Conservation (phyloP, 2,113 vertebrate genomes). For the Tupaia chinensis region DNA sequence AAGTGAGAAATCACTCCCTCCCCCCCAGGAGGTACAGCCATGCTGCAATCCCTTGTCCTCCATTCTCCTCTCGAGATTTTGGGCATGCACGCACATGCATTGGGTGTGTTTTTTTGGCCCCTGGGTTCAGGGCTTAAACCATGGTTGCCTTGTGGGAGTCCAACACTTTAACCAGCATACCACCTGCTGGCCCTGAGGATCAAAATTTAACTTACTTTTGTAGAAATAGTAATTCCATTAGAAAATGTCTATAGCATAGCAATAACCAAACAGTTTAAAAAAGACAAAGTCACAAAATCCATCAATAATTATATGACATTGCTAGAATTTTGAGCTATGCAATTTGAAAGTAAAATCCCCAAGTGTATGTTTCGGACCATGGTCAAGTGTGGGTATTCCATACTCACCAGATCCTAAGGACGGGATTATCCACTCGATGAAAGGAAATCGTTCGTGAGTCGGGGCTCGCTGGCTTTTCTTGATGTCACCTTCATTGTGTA, state of each 20-base stretch:
- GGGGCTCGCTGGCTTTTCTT: conserved; percentile 79
- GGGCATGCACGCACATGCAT: too few species aligned
- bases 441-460: conserved; percentile 82
- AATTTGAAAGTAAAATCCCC: not conserved
- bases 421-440: conserved; percentile 80
- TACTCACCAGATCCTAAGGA: conserved; percentile 65
- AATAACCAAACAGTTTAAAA: not conserved
- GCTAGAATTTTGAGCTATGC: not conserved
- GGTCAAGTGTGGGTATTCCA: not conserved
- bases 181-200: not conserved
- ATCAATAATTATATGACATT: not conserved
- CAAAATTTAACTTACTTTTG: conserved; percentile 2
- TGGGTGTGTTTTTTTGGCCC: too few species aligned
- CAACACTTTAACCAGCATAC: too few species aligned
- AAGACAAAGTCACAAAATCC: not conserved
- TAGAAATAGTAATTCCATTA: not conserved
- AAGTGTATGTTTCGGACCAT: not conserved
- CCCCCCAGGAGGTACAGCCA: too few species aligned
- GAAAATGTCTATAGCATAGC: not conserved
- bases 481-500: conserved; percentile 81
- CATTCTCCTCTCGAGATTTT: too few species aligned
- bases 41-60: too few species aligned
- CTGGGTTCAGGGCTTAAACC: too few species aligned
- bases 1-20: too few species aligned
- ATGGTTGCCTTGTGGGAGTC: too few species aligned